A percentile compares a stretch with the other conserved stretches of the same genome.
Conservation (phyloP, 1,140 invertebrate species). For the Onthophagus taurus region DNA sequence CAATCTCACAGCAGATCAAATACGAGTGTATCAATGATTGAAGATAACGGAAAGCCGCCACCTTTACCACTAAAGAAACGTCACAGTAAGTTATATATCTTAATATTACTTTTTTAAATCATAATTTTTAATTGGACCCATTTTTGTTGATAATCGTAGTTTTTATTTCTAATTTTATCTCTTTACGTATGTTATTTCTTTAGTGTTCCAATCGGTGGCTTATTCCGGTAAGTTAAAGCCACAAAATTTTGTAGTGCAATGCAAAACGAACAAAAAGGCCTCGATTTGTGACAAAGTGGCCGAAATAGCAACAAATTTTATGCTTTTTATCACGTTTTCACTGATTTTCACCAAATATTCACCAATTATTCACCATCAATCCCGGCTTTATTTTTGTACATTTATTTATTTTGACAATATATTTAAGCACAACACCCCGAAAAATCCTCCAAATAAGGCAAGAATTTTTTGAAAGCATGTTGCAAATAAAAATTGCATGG, state of each 20-base stretch:
- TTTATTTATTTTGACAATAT: constrained; percentile 10
- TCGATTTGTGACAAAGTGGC: too few relatives aligned
- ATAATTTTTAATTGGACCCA: not conserved
- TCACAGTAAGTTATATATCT: constrained; percentile 68
- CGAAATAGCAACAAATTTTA: too few relatives aligned
- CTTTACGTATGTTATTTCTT: constrained; percentile 24
- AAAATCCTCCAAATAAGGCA: too few relatives aligned
- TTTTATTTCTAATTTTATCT: constrained; percentile 3
- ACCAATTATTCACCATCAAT: too few relatives aligned
- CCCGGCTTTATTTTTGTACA: constrained; percentile 5
- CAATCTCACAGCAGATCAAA: constrained; percentile 33
- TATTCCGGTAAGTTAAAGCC: constrained; percentile 86
- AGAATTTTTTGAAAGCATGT: too few relatives aligned
- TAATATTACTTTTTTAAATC: not conserved
- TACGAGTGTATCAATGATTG: constrained; percentile 24
- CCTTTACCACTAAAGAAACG: constrained; percentile 85
- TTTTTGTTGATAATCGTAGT: not conserved
- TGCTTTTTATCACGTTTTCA: too few relatives aligned
- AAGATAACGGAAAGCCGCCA: constrained; percentile 60
- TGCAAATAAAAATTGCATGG: too few relatives aligned
- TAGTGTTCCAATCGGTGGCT: constrained; percentile 90
- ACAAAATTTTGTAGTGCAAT: too few relatives aligned
- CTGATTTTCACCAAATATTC: too few relatives aligned
- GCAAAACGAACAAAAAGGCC: too few relatives aligned
- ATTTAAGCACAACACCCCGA: too few relatives aligned